These are phyloP conservation scores for Sialia sialis DNA, from an alignment of 2,113 vertebrate genomes.

Conservation along the genomic window DNA sequence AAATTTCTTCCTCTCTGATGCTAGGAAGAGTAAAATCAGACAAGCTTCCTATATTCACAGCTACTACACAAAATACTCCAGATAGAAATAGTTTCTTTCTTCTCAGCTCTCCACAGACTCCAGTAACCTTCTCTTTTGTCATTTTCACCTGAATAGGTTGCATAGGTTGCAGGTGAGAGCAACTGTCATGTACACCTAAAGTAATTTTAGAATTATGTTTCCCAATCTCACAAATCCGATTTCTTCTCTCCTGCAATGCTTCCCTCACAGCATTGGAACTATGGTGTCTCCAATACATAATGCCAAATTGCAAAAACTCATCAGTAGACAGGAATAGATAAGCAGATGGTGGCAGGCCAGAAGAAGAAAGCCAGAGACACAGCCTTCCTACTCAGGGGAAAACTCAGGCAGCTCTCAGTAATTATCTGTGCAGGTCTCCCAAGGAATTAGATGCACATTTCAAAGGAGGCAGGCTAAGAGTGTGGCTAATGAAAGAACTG, in stretches of 20 bases:
- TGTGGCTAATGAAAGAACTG: neutral
- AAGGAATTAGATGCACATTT: neutral
- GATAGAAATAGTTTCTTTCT: neutral
- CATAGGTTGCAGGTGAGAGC: neutral
- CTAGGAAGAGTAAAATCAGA: neutral
- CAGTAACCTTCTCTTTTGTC: neutral
- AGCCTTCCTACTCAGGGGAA: neutral
- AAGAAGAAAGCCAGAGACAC: constrained; percentile 3
- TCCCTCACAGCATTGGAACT: neutral
- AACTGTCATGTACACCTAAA: neutral
- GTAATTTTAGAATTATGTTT: neutral
- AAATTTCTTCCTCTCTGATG: neutral
- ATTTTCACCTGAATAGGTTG: neutral
- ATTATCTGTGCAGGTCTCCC: neutral
- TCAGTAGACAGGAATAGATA: neutral
- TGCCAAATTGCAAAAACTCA: neutral
- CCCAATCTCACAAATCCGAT: neutral
- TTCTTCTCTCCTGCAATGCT: neutral
- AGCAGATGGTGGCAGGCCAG: constrained; percentile 1
- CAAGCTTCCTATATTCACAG: neutral
- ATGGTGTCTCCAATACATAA: neutral
- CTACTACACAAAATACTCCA: neutral
- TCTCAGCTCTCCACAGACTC: neutral
- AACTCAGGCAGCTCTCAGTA: neutral
- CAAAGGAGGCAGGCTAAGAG: neutral